phyloP scores from a whole-genome alignment of 2,113 vertebrate species.

The Ariopsis seemanni region DNA sequence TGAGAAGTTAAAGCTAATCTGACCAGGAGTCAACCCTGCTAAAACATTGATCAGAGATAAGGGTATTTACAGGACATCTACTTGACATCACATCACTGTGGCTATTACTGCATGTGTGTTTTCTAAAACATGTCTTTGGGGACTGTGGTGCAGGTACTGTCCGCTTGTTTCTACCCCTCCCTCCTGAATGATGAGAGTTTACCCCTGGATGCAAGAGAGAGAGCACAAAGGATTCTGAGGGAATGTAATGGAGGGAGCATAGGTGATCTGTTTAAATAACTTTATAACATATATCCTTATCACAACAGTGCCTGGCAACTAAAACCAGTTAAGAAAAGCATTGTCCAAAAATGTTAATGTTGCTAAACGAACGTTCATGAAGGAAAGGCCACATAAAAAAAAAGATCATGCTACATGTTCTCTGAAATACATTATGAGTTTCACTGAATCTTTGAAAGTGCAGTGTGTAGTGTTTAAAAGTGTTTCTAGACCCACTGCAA shows the following conservation, averaged over 20 bases:
- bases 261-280: conserved; percentile 59
- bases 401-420: not conserved
- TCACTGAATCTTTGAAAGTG: not conserved
- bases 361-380: not conserved
- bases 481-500: not conserved
- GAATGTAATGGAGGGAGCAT: conserved; percentile 64
- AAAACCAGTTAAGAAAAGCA: not conserved
- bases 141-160: conserved; percentile 64
- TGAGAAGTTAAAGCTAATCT: not conserved
- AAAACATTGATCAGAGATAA: not conserved
- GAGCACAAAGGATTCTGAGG: conserved; percentile 59
- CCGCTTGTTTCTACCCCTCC: conserved; percentile 68
- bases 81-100: not conserved
- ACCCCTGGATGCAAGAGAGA: conserved; percentile 62
- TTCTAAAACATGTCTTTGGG: not conserved
- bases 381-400: not conserved
- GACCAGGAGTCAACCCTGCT: not conserved
- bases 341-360: not conserved
- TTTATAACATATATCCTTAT: not conserved
- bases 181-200: conserved; percentile 61
- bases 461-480: not conserved
- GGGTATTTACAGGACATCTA: not conserved
- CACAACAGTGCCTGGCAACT: not conserved
- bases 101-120: not conserved
- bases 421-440: not conserved